Conservation (phyloP, 2,113 vertebrate species). For the Xiphias gladius region DNA sequence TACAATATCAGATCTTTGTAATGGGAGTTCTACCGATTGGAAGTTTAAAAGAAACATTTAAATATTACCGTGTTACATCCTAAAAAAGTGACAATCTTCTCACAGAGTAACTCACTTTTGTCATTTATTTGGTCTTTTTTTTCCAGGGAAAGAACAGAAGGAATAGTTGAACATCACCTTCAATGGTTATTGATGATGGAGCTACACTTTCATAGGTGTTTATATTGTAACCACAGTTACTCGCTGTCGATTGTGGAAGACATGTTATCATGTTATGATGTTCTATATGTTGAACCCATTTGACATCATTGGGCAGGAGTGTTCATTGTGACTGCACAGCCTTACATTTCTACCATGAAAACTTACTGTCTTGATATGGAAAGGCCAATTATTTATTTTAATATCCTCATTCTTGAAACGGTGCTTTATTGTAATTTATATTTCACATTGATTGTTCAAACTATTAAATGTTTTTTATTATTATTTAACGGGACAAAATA, state of each 20-base stretch:
- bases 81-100: constrained; percentile 63
- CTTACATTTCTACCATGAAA: constrained; percentile 62
- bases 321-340: constrained; percentile 56
- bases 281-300: constrained; percentile 40
- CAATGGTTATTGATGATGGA: constrained; percentile 32
- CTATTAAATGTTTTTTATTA: constrained; percentile 70
- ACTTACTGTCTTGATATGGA: constrained; percentile 72
- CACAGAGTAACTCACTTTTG: constrained; percentile 31
- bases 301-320: constrained; percentile 23
- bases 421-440: constrained; percentile 87
- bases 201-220: constrained; percentile 49
- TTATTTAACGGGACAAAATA: constrained; percentile 78
- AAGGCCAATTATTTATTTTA: constrained; percentile 86
- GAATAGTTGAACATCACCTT: constrained; percentile 15
- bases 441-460: constrained; percentile 81
- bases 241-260: constrained; percentile 46
- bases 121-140: constrained; percentile 5
- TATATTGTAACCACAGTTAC: constrained; percentile 48
- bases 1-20: constrained; percentile 33
- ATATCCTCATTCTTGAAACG: constrained; percentile 84
- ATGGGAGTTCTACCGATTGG: constrained; percentile 9
- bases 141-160: constrained; percentile 18
- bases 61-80: constrained; percentile 22
- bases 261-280: constrained; percentile 18
- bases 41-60: constrained; percentile 5